Evolutionary conservation across 2,113 vertebrate genomes (phyloP).

Genomic region (Piprites chloris): DNA sequence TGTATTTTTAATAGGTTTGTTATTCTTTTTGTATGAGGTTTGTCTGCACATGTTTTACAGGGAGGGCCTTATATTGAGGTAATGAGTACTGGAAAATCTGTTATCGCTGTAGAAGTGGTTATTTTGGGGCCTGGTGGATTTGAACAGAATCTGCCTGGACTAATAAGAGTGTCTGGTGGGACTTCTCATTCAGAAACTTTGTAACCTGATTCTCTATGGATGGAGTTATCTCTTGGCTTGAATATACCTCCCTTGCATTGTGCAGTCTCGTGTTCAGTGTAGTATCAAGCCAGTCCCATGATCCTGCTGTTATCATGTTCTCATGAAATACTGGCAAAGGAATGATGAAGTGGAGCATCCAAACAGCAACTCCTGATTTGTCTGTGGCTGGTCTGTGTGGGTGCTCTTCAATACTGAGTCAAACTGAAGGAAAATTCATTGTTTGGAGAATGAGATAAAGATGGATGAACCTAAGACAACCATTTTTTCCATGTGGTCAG

Average conservation of each 20-base stretch:
- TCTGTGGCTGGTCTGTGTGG: accelerated
- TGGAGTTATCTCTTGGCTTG: neutral
- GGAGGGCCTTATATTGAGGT: neutral
- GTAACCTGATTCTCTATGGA: neutral
- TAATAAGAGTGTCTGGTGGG: neutral
- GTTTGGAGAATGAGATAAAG: neutral
- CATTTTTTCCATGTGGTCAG: neutral
- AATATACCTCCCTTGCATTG: neutral
- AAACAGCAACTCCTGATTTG: neutral
- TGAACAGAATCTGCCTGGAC: neutral
- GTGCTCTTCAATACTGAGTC: neutral
- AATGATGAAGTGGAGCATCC: neutral
- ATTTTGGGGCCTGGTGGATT: neutral
- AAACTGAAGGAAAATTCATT: neutral
- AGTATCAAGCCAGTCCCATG: neutral
- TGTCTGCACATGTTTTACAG: neutral
- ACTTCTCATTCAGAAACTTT: neutral
- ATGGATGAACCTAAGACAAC: neutral
- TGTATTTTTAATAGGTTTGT: neutral
- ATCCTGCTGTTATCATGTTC: neutral
- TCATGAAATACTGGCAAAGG: neutral
- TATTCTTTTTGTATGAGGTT: neutral
- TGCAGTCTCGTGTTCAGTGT: neutral
- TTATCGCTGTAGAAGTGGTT: neutral
- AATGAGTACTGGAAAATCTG: neutral